Base-by-base conservation (phyloP, 2,888 invertebrate genomes). In the Drosophila differens region DNA sequence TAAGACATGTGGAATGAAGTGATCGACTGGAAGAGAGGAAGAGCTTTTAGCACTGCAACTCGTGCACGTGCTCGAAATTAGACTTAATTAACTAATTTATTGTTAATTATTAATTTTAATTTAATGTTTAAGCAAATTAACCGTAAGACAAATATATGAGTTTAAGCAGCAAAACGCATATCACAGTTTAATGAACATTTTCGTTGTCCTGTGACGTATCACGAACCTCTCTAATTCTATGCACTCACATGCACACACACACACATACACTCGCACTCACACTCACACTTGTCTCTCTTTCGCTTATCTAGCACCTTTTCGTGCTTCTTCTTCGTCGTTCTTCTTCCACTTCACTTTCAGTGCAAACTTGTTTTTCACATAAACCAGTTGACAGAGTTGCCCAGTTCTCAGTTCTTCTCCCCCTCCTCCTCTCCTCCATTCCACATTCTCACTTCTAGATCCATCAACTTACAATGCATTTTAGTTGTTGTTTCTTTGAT, bases 271-370 rank as follows among this genome's bases (percentile, higher is more conserved):
- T 10, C 33, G 12, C 22, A 4, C n/a, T 25, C 10, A 19, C 25
- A 22, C 30, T 30, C 14, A 2, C 33, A 33, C 49, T 58, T 49
- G 49, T 19, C 54, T 76, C 37, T 70, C 30, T 76, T 33, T 32
- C 41, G 47, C 1, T 69, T 79, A 79, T 79, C 71, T 65, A 54
- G 55, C 47, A 25, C 16, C 47, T 25, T 16, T 16, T 25, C 16
- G 19, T 39, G 55, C 22, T 59, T 71, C 54, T 74, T 79, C 37
- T 58, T 54, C 1, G 7, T 33, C 51, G 44, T 78, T 54, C 0
- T 19, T 37, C 47, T 44, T 78, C 65, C 87, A 84, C 89, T 85
- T 85, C 85, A 85, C 85, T 89, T 85, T 85, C 85, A 79, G 57
- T 60, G 58, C 60, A 85, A 89, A 85, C 85, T 67, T 44, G 85